Conservation (phyloP, 1,140 invertebrate genomes). For the Drosophila kurseongensis region DNA sequence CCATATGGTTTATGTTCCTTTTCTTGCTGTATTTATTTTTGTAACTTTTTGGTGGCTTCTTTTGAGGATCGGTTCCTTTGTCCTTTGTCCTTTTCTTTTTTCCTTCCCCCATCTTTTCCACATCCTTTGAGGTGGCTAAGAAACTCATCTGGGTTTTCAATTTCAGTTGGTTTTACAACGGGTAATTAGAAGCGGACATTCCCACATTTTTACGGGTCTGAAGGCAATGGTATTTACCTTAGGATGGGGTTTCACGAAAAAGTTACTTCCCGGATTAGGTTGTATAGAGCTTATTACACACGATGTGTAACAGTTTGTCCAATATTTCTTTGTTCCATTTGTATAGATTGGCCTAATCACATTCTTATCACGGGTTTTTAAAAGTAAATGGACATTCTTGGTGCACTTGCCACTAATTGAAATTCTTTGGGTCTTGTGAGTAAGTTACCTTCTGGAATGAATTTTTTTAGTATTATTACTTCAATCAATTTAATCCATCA, state of each 20-base stretch:
- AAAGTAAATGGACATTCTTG: background rate
- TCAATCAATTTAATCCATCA: background rate
- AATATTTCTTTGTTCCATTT: background rate
- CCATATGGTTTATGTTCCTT: constrained; percentile 13
- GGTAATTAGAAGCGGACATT: constrained; percentile 27
- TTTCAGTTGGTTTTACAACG: constrained; percentile 34
- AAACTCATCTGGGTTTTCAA: constrained; percentile 67
- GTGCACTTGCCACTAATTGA: background rate
- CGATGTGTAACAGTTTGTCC: too few species aligned
- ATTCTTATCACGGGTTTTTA: background rate
- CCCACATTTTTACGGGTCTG: constrained; percentile 10
- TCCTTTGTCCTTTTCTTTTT: constrained; percentile 34
- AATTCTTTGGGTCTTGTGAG: background rate
- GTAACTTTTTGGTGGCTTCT: constrained; percentile 24
- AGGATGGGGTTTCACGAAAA: background rate
- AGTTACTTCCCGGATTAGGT: constrained; percentile 5
- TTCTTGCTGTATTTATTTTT: constrained; percentile 1
- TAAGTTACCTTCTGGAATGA: background rate
- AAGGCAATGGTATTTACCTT: background rate
- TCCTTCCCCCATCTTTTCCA: constrained; percentile 1
- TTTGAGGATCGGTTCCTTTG: constrained; percentile 20
- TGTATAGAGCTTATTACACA: background rate
- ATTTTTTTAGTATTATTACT: background rate
- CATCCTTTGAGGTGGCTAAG: constrained; percentile 45
- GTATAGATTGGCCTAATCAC: background rate